Percentiles rank a stretch among this genome's conserved stretches.
phyloP scores from a whole-genome alignment of 2,888 invertebrate genomes.

The Mythimna ferrago region DNA sequence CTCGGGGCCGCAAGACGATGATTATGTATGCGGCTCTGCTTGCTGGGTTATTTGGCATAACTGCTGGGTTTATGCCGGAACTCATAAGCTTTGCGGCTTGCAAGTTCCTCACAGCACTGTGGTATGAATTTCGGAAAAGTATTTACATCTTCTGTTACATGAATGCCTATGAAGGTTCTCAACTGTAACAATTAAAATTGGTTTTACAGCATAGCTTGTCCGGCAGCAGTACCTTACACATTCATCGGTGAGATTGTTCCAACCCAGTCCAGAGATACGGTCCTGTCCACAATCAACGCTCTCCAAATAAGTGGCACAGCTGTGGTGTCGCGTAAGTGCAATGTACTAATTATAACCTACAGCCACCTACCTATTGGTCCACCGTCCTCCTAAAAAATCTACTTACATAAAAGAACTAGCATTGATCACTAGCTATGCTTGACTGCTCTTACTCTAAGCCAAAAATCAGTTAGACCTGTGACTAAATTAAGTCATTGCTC shows the following conservation, averaged over 20 bases:
- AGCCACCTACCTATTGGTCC: neutral
- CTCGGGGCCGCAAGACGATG: conserved; percentile 92
- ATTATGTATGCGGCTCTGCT: conserved; percentile 81
- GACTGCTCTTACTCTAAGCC: neutral
- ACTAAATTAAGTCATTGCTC: too few relatives aligned
- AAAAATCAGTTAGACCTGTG: neutral
- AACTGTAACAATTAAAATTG: neutral
- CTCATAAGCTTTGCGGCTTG: conserved; percentile 91
- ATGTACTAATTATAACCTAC: neutral
- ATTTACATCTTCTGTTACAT: neutral
- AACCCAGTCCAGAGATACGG: conserved; percentile 79
- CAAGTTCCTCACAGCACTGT: conserved; percentile 90
- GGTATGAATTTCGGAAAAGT: conserved; percentile 71
- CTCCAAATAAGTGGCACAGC: conserved; percentile 83
- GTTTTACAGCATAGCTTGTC: conserved; percentile 83
- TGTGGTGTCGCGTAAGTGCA: conserved; percentile 82
- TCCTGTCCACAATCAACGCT: conserved; percentile 83
- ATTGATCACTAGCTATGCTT: neutral
- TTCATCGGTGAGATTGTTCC: conserved; percentile 87
- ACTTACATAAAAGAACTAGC: neutral
- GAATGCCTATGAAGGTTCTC: neutral
- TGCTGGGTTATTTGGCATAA: conserved; percentile 85
- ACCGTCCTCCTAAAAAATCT: too few relatives aligned
- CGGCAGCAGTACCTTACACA: conserved; percentile 84
- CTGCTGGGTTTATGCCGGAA: conserved; percentile 91